These are phyloP conservation scores for Peromyscus californicus DNA, from an alignment of 2,113 vertebrate genomes.

Conservation along the genomic window DNA sequence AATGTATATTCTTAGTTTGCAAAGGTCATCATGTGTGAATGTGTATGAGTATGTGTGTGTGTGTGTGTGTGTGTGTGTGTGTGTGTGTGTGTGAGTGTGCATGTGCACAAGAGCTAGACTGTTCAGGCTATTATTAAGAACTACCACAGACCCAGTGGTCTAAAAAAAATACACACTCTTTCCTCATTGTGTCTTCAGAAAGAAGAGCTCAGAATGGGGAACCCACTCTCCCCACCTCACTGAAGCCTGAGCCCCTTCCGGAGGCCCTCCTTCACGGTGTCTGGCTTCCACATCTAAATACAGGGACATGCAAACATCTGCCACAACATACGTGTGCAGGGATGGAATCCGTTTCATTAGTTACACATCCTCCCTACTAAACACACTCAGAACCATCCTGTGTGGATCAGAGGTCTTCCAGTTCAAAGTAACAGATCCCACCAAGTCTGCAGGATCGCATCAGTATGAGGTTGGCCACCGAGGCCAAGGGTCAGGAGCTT, in stretches of 20 bases:
- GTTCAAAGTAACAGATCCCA: slow-evolving; percentile 16
- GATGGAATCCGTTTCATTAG: background rate
- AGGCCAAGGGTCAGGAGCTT: slow-evolving; percentile 14
- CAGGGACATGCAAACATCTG: background rate
- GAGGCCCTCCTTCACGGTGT: background rate
- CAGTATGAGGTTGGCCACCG: background rate
- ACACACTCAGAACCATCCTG: background rate
- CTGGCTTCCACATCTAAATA: background rate
- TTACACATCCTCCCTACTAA: background rate
- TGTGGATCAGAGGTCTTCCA: background rate
- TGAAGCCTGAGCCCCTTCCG: slow-evolving; percentile 13
- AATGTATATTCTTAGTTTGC: background rate
- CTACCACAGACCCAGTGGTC: background rate
- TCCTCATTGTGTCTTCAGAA: background rate
- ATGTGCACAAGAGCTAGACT: background rate
- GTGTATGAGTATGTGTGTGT: background rate
- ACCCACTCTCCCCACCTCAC: background rate
- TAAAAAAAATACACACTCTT: background rate
- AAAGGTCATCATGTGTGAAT: background rate
- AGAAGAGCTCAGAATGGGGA: background rate
- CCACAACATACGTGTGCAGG: background rate
- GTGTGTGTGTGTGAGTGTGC: too few relatives aligned
- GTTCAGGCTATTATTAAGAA: background rate
- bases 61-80: too few relatives aligned
- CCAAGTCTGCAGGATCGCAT: slow-evolving; percentile 19